Evolutionary conservation across 2,113 vertebrate genomes (phyloP).

Genomic region (Macrotus californicus): DNA sequence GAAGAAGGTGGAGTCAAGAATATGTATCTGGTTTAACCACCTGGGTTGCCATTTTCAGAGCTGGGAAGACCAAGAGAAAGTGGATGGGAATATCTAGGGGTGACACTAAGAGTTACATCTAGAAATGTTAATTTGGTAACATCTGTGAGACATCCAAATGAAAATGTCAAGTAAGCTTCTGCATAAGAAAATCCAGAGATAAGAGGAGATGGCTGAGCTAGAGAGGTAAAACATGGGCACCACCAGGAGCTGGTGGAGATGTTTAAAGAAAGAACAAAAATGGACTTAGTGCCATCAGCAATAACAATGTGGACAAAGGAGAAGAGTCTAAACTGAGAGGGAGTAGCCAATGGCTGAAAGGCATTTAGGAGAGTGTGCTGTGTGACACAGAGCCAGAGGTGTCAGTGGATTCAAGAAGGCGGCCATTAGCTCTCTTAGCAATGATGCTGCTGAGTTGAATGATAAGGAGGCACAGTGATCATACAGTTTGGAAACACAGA

Average conservation of each 20-base stretch:
- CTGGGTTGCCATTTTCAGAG: not conserved
- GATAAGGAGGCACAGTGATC: not conserved
- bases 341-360: not conserved
- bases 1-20: not conserved
- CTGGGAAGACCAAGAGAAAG: not conserved
- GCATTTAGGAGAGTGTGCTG: not conserved
- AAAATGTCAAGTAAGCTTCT: not conserved
- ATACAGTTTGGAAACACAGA: not conserved
- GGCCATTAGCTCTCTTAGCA: not conserved
- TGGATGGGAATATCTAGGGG: too few relatives aligned
- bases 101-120: not conserved
- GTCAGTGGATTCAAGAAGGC: not conserved
- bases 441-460: not conserved
- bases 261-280: not conserved
- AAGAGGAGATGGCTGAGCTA: not conserved
- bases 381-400: not conserved
- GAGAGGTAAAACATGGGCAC: not conserved
- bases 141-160: not conserved
- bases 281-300: not conserved
- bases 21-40: not conserved
- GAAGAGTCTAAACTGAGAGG: not conserved
- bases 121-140: not conserved
- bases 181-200: not conserved
- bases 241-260: not conserved
- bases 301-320: not conserved